phyloP scores from a whole-genome alignment of 2,888 invertebrate species.

The Tanaodytes sp. region DNA sequence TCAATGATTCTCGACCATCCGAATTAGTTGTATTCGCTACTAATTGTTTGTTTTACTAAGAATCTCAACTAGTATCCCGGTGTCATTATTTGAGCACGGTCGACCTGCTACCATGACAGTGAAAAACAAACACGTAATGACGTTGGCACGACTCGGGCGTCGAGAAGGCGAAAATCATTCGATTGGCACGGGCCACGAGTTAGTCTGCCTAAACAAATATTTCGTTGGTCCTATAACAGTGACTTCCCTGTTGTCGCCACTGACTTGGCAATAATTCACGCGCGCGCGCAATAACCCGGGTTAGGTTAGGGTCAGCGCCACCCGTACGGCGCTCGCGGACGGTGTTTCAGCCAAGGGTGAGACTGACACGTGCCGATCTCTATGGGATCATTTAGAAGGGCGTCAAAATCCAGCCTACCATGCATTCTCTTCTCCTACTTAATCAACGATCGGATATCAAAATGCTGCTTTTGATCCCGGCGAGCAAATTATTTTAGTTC shows the following conservation, averaged over 20 bases:
- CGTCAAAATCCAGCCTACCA: conserved; percentile 59
- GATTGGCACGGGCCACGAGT: conserved; percentile 53
- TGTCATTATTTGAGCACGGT: no score
- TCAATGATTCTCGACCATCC: no score
- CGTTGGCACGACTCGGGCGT: background rate
- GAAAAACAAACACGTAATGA: conserved; percentile 19
- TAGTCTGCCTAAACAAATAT: conserved; percentile 65
- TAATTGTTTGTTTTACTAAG: no score
- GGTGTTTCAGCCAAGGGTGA: conserved; percentile 58
- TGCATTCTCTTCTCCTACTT: conserved; percentile 56
- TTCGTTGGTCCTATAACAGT: conserved; percentile 54
- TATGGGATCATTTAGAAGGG: conserved; percentile 68
- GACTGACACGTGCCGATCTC: conserved; percentile 70
- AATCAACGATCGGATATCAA: no score
- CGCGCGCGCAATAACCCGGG: conserved; percentile 56
- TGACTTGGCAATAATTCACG: conserved; percentile 65
- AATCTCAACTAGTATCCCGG: no score
- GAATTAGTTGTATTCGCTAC: no score
- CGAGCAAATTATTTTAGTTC: no score
- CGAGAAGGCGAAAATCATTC: conserved; percentile 5
- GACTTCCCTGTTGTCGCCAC: conserved; percentile 63
- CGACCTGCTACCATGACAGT: conserved; percentile 7
- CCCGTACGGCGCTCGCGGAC: conserved; percentile 16
- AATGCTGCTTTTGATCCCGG: no score
- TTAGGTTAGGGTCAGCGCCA: conserved; percentile 51